Percentiles rank a stretch among this genome's conserved stretches.
Conservation (phyloP, 2,888 invertebrate species). For the Andricus curvator region DNA sequence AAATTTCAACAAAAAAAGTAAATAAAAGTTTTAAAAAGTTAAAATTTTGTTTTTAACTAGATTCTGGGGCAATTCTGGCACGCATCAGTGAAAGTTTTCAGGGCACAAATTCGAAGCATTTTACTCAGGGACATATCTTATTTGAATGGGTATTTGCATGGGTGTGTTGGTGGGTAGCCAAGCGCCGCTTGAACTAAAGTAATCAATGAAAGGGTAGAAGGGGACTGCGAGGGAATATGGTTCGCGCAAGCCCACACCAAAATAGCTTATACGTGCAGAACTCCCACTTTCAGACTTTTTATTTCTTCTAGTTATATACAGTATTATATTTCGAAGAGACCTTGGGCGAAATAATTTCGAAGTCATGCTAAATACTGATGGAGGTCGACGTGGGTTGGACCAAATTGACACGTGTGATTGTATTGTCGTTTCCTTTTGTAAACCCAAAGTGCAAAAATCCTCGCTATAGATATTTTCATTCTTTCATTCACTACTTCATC, state of each 20-base stretch:
- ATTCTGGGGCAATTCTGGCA: neutral
- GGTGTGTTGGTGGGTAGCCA: too few species aligned
- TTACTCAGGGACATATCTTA: neutral
- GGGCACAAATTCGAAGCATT: slow-evolving; percentile 2
- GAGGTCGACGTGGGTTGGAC: slow-evolving; percentile 7
- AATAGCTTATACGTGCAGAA: neutral
- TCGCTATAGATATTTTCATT: neutral
- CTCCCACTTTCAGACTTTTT: neutral
- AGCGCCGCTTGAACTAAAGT: neutral
- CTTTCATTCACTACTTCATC: neutral
- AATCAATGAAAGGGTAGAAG: neutral
- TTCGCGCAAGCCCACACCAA: neutral
- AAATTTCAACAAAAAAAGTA: too few species aligned
- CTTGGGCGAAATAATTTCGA: neutral
- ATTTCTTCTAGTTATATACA: neutral
- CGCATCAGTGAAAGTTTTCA: neutral
- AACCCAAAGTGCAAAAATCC: neutral
- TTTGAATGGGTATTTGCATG: neutral
- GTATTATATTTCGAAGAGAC: slow-evolving; percentile 1
- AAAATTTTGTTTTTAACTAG: neutral
- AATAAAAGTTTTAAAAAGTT: neutral
- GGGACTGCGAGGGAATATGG: neutral
- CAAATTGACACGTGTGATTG: neutral
- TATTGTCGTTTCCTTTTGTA: neutral
- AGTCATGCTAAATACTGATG: slow-evolving; percentile 9